These are phyloP conservation scores for Grallaria varia DNA, from an alignment of 2,113 vertebrate genomes.

Conservation along the genomic window DNA sequence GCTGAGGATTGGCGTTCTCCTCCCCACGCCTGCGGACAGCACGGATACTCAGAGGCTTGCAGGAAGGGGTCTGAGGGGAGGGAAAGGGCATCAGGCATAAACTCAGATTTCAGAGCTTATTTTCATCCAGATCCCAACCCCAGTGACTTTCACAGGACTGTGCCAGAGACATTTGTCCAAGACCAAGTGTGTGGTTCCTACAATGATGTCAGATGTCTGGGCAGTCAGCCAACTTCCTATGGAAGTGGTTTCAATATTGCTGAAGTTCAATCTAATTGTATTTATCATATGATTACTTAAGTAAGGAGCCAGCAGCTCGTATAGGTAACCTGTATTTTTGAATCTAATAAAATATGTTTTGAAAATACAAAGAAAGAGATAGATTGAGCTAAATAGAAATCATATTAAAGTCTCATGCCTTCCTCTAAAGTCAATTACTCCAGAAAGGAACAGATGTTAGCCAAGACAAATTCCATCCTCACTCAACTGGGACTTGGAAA, in stretches of 20 bases:
- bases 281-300: conserved; percentile 26
- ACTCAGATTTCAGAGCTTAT: background rate
- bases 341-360: background rate
- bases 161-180: conserved; percentile 42
- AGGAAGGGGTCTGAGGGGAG: background rate
- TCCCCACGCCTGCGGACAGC: background rate
- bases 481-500: background rate
- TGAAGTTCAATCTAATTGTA: conserved; percentile 27
- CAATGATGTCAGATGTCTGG: conserved; percentile 18
- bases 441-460: background rate
- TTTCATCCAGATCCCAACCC: background rate
- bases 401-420: background rate
- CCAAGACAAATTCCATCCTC: conserved; percentile 18
- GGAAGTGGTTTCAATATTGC: conserved; percentile 27
- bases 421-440: conserved; percentile 25
- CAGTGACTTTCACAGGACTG: conserved; percentile 1
- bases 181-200: background rate
- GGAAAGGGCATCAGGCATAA: background rate
- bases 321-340: background rate
- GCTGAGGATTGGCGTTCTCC: background rate
- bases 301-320: background rate
- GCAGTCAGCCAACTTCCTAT: conserved; percentile 37
- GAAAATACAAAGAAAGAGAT: background rate
- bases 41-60: background rate
- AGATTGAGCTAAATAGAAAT: background rate